Evolutionary conservation across 1,140 invertebrate genomes (phyloP).

Genomic region (Bicyclus anynana): DNA sequence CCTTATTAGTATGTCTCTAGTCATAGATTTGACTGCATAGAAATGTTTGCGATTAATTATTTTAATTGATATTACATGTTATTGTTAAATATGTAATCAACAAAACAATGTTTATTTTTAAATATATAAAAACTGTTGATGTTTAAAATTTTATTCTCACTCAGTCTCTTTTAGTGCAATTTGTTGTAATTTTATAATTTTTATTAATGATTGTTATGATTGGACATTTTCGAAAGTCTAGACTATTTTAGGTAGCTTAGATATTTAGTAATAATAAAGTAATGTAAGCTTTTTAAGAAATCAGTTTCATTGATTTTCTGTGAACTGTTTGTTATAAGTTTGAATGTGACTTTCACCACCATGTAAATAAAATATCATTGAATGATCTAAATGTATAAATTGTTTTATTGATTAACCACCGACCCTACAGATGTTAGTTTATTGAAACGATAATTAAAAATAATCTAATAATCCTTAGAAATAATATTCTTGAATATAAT

Average conservation of each 20-base stretch:
- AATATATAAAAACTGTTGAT: constrained; percentile 33
- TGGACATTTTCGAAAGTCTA: constrained; percentile 14
- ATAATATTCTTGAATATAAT: no score
- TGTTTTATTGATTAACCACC: constrained; percentile 45
- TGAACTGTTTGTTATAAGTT: constrained; percentile 41
- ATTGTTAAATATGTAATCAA: constrained; percentile 8
- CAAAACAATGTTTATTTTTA: constrained; percentile 15
- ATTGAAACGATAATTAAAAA: no score
- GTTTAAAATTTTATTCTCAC: constrained; percentile 51
- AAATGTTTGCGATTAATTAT: constrained; percentile 26
- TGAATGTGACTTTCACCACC: constrained; percentile 59
- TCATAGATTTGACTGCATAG: constrained; percentile 71
- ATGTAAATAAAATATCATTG: constrained; percentile 74
- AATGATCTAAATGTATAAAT: constrained; percentile 69
- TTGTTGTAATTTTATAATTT: not conserved
- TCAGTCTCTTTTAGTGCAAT: not conserved
- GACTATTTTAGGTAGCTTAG: constrained; percentile 9
- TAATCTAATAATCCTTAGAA: no score
- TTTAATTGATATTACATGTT: constrained; percentile 1
- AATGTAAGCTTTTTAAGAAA: constrained; percentile 43
- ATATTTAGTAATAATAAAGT: constrained; percentile 7
- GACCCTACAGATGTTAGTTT: not conserved
- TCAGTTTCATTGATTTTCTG: constrained; percentile 49
- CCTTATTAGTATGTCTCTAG: constrained; percentile 6
- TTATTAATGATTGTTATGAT: constrained; percentile 21